These are phyloP conservation scores for Pantala flavescens DNA, from an alignment of 1,140 invertebrate species.

Conservation along the genomic window DNA sequence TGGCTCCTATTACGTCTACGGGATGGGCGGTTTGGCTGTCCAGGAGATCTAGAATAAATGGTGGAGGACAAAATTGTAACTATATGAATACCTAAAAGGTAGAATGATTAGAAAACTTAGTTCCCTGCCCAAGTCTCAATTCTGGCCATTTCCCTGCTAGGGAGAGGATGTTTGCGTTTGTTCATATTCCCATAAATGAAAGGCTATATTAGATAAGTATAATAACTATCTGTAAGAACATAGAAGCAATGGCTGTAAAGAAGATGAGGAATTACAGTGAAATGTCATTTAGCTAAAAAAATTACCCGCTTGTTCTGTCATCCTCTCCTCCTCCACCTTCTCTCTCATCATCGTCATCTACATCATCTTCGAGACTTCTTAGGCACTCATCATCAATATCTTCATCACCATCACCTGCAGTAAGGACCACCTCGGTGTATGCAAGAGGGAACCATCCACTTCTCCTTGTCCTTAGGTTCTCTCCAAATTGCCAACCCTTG, in stretches of 20 bases:
- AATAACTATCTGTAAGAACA: too few relatives aligned
- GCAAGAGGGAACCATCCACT: conserved; percentile 91
- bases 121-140: too few relatives aligned
- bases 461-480: conserved; percentile 77
- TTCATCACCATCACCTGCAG: neutral
- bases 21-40: neutral
- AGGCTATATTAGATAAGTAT: too few relatives aligned
- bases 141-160: too few relatives aligned
- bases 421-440: conserved; percentile 64
- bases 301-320: neutral
- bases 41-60: neutral
- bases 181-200: too few relatives aligned
- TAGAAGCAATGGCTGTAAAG: too few relatives aligned
- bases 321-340: conserved; percentile 28
- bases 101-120: too few relatives aligned
- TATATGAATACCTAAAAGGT: too few relatives aligned
- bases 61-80: neutral
- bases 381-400: conserved; percentile 1
- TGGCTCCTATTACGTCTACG: neutral
- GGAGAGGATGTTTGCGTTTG: too few relatives aligned
- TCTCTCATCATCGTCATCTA: conserved; percentile 46
- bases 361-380: conserved; percentile 14
- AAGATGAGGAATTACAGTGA: too few relatives aligned
- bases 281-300: too few relatives aligned
- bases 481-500: conserved; percentile 92